Evolutionary conservation across 2,888 invertebrate species (phyloP).

Genomic region (Melanostoma scalare): DNA sequence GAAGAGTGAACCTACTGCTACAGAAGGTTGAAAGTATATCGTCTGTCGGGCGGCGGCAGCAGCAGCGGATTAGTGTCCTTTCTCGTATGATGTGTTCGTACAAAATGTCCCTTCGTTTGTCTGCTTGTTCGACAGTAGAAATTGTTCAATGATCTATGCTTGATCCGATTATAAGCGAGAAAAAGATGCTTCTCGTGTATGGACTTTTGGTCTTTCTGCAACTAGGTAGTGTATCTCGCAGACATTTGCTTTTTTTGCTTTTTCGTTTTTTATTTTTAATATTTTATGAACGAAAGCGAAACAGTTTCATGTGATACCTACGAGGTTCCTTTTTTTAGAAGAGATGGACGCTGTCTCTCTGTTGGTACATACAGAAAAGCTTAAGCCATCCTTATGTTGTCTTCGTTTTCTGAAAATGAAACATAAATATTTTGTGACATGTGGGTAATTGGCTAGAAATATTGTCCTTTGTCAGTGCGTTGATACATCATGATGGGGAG

Average conservation of each 20-base stretch:
- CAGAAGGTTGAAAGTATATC: neutral
- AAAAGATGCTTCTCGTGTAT: conserved; percentile 49
- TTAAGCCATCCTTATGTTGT: conserved; percentile 32
- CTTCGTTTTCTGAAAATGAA: conserved; percentile 20
- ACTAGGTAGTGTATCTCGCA: conserved; percentile 1
- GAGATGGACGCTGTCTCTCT: conserved; percentile 1
- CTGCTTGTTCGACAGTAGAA: conserved; percentile 37
- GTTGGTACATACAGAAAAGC: conserved; percentile 32
- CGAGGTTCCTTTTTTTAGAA: conserved; percentile 9
- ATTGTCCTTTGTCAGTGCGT: conserved; percentile 27
- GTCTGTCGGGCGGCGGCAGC: conserved; percentile 23
- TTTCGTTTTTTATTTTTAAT: conserved; percentile 43
- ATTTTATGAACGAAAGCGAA: conserved; percentile 52
- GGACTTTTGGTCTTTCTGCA: conserved; percentile 33
- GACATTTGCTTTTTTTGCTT: conserved; percentile 16
- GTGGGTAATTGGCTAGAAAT: conserved; percentile 46
- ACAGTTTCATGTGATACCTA: conserved; percentile 25
- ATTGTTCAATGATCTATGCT: conserved; percentile 64
- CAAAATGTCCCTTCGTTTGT: neutral
- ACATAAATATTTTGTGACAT: conserved; percentile 61
- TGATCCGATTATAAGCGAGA: conserved; percentile 67
- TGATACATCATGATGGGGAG: neutral
- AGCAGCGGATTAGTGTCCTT: conserved; percentile 52
- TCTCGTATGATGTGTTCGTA: conserved; percentile 10
- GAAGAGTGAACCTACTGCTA: conserved; percentile 36